A percentile compares a stretch with the other conserved stretches of the same genome.
These are phyloP conservation scores for Schlechtendalia chinensis DNA, from an alignment of 1,140 invertebrate genomes.

Conservation along the genomic window DNA sequence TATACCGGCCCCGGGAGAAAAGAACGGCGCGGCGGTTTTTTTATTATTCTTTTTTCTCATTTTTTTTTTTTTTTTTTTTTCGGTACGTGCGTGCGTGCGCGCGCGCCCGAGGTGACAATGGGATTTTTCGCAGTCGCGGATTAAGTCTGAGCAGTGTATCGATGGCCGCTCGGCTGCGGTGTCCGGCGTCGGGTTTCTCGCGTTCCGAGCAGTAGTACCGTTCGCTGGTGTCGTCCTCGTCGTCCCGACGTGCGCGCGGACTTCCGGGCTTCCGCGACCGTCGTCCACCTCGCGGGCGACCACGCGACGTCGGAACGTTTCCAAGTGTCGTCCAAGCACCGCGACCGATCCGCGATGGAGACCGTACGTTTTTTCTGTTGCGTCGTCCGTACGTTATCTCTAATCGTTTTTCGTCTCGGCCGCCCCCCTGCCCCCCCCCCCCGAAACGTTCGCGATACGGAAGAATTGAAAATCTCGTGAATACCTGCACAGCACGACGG, in stretches of 20 bases:
- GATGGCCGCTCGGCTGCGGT: not conserved
- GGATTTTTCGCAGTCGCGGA: slow-evolving; percentile 42
- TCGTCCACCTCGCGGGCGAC: too few species aligned
- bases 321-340: too few species aligned
- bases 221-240: not conserved
- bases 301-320: too few species aligned
- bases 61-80: not conserved
- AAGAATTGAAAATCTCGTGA: not conserved
- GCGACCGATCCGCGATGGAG: too few species aligned
- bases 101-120: slow-evolving; percentile 17
- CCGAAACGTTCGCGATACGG: too few species aligned
- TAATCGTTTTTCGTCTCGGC: too few species aligned
- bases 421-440: too few species aligned
- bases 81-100: not conserved
- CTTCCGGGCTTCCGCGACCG: too few species aligned
- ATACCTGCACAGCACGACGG: too few species aligned
- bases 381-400: too few species aligned
- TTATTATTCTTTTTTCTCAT: not conserved
- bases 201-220: not conserved
- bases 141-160: slow-evolving; percentile 34
- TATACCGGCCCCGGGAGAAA: not conserved
- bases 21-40: not conserved
- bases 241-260: not conserved
- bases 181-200: not conserved
- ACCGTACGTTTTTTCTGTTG: too few species aligned